Conservation (phyloP, 2,113 vertebrate species). For the Poecile atricapillus region DNA sequence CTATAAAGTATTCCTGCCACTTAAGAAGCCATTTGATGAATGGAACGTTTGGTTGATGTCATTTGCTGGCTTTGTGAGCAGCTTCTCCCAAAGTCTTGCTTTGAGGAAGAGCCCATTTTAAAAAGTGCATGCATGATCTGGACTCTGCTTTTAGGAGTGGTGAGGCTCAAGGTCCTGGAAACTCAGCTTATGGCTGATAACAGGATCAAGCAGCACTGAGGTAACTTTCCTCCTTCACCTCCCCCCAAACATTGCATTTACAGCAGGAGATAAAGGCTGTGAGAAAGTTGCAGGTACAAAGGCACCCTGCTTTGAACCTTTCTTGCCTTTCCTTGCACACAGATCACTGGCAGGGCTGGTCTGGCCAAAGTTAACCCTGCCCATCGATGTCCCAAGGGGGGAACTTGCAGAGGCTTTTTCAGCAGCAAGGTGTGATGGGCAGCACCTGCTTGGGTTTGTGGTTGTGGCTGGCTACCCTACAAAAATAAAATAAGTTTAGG, state of each 20-base stretch:
- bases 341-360: neutral
- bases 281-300: neutral
- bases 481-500: neutral
- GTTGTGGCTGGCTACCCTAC: neutral
- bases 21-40: neutral
- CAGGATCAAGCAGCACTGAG: neutral
- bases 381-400: accelerated
- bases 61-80: neutral
- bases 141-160: neutral
- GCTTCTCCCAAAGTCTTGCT: neutral
- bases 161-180: neutral
- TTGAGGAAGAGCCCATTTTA: neutral
- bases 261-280: neutral
- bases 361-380: neutral
- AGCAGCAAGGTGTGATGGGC: neutral
- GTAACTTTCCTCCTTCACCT: neutral
- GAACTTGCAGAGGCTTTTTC: neutral
- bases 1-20: neutral
- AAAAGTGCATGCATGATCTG: neutral
- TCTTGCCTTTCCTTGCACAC: neutral
- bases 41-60: neutral
- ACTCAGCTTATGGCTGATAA: neutral
- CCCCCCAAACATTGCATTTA: accelerated
- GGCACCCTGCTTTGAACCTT: accelerated
- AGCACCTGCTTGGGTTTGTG: neutral